Base-by-base conservation (phyloP, 1,140 invertebrate genomes). In the Platorchestia sp. region DNA sequence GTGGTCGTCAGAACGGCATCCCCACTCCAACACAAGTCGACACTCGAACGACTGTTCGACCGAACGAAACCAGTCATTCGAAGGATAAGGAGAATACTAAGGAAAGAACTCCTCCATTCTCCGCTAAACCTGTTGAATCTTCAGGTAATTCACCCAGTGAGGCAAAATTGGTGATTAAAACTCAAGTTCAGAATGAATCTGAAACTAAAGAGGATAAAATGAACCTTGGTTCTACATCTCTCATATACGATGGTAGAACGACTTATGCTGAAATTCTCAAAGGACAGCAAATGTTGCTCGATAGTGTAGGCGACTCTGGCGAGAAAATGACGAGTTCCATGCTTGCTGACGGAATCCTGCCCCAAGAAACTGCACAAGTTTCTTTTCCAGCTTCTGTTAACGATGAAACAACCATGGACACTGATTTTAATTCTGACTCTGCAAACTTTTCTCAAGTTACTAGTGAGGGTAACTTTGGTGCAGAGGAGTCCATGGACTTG, bases 261-360 rank as follows among this genome's bases (percentile, higher is more conserved):
- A 96, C 96, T 27, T 96, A 96, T 91, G 96, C 96, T 42, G 96
- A 96, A 59, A 96, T 96, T 95, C 87, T 96, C 36, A 96, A 96
- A 93, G 96, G 96, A 43, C 96, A 95, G 36, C 95, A 95, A 95
- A 42, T 59, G 89, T 87, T 95, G 75, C 95, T 90, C 27, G 96
- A 96, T 47, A 93, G 45, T n/a, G 45, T 95, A 42, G 42, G 36
- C 41, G 45, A 95, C 40, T 43, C n/a, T 75, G 22, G 45, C 14
- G 51, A 51, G n/a, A 44, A 45, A 45, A 47, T 93, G 91, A 16
- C 42, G 36, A 89, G n/a, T 41, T 89, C 87, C 10, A 89, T 89
- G 87, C 87, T 14, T 6, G 41, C 43, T 10, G 36, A 89, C 7
- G 41, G 42, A 42, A 42, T 10, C 87, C 59, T 75, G 59, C 27